Base-by-base conservation (phyloP, 2,113 vertebrate genomes). In the Mesocricetus auratus region DNA sequence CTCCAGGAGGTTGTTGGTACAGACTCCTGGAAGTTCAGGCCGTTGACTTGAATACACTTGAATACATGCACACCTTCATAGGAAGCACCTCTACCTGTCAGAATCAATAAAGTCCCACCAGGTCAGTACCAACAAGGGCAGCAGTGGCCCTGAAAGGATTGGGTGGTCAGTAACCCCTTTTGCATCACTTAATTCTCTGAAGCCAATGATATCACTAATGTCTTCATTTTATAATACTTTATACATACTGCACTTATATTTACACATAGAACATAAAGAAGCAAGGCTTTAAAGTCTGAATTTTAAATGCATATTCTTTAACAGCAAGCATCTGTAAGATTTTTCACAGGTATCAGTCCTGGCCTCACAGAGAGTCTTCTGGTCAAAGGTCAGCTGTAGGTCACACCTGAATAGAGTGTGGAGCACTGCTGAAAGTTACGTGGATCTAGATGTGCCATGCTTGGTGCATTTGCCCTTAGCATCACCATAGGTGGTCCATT, bases 131-230 rank as follows among this genome's bases (percentile, higher is more conserved):
- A 68, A 16, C 3, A 56, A 45, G 16, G 13, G 5, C 21, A 47
- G 4, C n/a, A 21, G 39, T 3, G 33, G 21, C 6, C 7, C 7
- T 7, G 26, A 53, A 71, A 1, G 3, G 5, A 33, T 5, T 17
- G 31, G 69, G 12, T 15, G 39, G 2, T 71, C 3, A 8, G 13
- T 19, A 15, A 36, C 68, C 10, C 47, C 62, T 8, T 50, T n/a
- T 69, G 9, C 16, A 89, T 77, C 17, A 88, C 8, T 93, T 86
- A 79, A 69, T 45, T 31, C 53, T 85, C 47, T 8, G 64, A 58
- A 60, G 11, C 17, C 53, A 0, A 71, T 33, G 5, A 96, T 8
- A 12, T 16, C 17, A 42, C 16, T 47, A 53, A 73, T 7, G 0
- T 45, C 16, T 88, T 50, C 64, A 15, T 58, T 74, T 86, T 39